Evolutionary conservation across 2,113 vertebrate genomes (phyloP).

Genomic region (Sapajus apella): DNA sequence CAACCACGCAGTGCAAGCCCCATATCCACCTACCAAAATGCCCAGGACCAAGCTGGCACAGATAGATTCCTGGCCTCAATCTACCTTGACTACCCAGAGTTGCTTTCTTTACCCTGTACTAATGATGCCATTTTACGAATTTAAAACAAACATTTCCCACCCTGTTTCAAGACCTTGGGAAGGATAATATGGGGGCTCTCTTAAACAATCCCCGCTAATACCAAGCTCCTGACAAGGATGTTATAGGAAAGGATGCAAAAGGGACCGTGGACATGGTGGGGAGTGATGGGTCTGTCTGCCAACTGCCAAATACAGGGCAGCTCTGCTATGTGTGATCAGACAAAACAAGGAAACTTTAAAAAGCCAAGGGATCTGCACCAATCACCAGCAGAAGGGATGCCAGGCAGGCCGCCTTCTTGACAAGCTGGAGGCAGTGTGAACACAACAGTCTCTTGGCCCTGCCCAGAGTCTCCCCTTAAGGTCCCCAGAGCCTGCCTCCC

Average conservation of each 20-base stretch:
- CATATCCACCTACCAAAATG: neutral
- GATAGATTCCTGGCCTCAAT: constrained; percentile 30
- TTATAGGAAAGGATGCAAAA: constrained; percentile 3
- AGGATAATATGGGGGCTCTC: neutral
- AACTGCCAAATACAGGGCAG: constrained; percentile 18
- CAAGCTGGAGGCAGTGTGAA: neutral
- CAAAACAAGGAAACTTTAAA: neutral
- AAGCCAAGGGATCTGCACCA: neutral
- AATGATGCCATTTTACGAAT: constrained; percentile 55
- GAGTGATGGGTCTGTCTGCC: neutral
- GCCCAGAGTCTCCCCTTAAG: neutral
- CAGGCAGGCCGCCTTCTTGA: neutral
- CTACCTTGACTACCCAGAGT: neutral
- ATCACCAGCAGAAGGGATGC: neutral
- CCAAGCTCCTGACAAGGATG: neutral
- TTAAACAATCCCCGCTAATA: neutral
- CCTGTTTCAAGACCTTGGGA: neutral
- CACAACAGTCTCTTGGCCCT: neutral
- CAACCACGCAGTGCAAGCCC: neutral
- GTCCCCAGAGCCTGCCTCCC: neutral
- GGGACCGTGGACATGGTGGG: neutral
- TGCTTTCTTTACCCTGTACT: neutral
- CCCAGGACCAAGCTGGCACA: neutral
- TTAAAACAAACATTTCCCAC: constrained; percentile 45
- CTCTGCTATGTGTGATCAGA: neutral